Conservation (phyloP, 1,140 invertebrate genomes). For the Formica exsecta region DNA sequence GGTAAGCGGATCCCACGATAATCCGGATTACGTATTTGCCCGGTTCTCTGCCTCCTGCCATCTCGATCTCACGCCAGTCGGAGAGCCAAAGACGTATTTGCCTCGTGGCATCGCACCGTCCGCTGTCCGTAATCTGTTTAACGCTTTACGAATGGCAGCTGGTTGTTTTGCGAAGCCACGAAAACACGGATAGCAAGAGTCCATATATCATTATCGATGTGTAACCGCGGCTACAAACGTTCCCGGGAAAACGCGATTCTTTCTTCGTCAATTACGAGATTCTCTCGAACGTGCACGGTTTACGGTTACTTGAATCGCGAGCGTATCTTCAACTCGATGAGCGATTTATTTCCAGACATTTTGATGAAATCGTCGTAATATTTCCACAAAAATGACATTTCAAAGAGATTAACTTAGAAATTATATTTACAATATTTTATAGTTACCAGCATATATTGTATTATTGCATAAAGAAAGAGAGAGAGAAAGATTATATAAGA, state of each 20-base stretch:
- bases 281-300: neutral
- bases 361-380: neutral
- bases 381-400: neutral
- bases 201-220: conserved; percentile 33
- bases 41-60: conserved; percentile 80
- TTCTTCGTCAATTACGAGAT: neutral
- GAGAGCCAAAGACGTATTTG: conserved; percentile 83
- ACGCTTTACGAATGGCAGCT: conserved; percentile 63
- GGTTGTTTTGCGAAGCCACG: conserved; percentile 51
- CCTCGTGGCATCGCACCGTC: conserved; percentile 80
- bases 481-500: too few relatives aligned
- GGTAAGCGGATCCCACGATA: conserved; percentile 86
- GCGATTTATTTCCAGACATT: conserved; percentile 27
- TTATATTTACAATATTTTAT: neutral
- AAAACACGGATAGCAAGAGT: conserved; percentile 23
- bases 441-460: neutral
- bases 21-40: conserved; percentile 86
- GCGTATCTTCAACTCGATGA: neutral
- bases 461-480: neutral
- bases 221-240: neutral
- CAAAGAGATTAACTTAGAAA: neutral
- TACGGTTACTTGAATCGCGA: conserved; percentile 1
- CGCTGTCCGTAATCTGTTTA: conserved; percentile 81
- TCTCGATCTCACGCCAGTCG: conserved; percentile 81
- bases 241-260: neutral